Evolutionary conservation across 2,797 vertebrate genomes (phyloP), one percentile per base, ranked within the genome.

Genomic region (Mormyrops boulengeri): DNA sequence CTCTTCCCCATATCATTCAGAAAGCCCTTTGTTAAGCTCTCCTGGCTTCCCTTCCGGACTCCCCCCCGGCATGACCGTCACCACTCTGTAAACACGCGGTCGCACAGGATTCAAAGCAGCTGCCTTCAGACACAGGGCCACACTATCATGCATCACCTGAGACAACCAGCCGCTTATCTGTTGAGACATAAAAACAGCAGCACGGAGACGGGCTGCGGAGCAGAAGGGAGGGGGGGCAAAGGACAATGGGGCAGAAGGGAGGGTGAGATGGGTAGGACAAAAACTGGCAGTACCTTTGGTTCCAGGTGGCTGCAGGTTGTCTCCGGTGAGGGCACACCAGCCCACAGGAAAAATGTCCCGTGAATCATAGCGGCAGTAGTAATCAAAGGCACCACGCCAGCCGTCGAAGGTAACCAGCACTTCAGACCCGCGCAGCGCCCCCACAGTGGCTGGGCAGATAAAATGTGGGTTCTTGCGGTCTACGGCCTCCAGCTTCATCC

Each of bases 401-500:
- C 99, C 99, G 91, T 99, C 99, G 90, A 99, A 99, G 94, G 99
- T 99, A 96, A 99, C 97, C 92, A 98, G 97, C 95, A 99, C 97
- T 95, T 99, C 98, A 47, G 97, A 97, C 44, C 99, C 99, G 7
- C 98, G 97, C 94, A 99, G 96, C 44, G 98, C 98, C 82, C 98
- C 99, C 92, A 99, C 98, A 73, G 98, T 99, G 89, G 98, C 98
- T 34, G 99, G 99, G 94, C 99, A 99, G 95, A 99, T 99, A 94
- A 99, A 99, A 95, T 99, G 98, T 86, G 99, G 99, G 93, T 99
- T 99, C 95, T 99, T 99, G 88, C 98, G 97, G 94, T 99, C 98
- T 93, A 99, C 97, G n/a, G 99, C 98, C 93, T 99, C 99, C 94
- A 99, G 95, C 95, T 99, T 99, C 98, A 99, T 99, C 90, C 99